Base-by-base conservation (phyloP, 2,888 invertebrate species). In the Cataglyphis cursor region DNA sequence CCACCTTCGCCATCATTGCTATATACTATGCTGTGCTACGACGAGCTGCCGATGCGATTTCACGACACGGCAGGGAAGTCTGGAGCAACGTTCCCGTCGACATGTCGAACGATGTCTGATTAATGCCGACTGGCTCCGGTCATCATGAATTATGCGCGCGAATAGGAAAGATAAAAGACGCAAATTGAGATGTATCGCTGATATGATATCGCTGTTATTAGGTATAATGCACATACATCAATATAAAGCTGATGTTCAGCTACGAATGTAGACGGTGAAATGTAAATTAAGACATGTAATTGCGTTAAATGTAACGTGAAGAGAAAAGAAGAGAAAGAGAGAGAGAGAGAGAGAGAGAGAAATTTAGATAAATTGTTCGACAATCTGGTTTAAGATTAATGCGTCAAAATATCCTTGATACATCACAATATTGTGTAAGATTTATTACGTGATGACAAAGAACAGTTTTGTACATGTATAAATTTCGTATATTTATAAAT, bases 51-150 rank as follows among this genome's bases (percentile, higher is more conserved):
- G 28, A 21, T 18, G 59, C 78, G 59, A 72, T 80, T 57, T 59
- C 78, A 59, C 41, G 31, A 31, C 78, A 41, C 70, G 57, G 41
- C 70, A 6, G 70, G 57, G 18, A 12, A 31, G 28, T 24, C 66
- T 15, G 66, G 38, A 66, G 68, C 70, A 38, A 78, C 18, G 70
- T 21, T 70, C 57, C 41, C 41, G 57, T 70, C 78, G 72, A 72
- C 72, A 35, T 18, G 59, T 44, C 59, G 44, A 70, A 72, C 24
- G 78, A 80, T 44, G 57, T 18, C 59, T 80, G 78, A 80, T 80
- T 80, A 80, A 72, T 78, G 70, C 48, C 24, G 54, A 15, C 28
- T 18, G 38, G 41, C 24, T 9, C 2, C 9, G 68, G 41, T 28
- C 35, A 10, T 54, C 38, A 54, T 24, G 78, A 59, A 21, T 59